Conservation (phyloP, 2,797 vertebrate genomes). For the Hephaestus fuliginosus region DNA sequence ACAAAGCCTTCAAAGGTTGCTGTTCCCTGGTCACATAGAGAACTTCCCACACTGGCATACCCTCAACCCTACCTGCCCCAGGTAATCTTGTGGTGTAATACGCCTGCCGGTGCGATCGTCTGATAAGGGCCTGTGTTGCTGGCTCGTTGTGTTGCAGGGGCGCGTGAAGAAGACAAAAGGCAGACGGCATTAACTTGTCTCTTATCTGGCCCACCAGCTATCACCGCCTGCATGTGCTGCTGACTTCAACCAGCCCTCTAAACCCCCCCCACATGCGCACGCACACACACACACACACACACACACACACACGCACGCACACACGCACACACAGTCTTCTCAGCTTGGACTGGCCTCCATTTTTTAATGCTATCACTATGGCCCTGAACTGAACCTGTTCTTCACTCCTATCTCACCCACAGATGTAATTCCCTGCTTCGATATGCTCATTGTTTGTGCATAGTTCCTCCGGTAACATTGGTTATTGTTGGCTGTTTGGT, state of each 20-base stretch:
- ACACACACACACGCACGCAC: slow-evolving; percentile 33
- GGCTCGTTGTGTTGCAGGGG: slow-evolving; percentile 73
- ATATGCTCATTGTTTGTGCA: slow-evolving; percentile 69
- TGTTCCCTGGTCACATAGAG: slow-evolving; percentile 41
- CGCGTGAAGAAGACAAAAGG: slow-evolving; percentile 84
- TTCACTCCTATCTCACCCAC: slow-evolving; percentile 55
- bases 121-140: slow-evolving; percentile 76
- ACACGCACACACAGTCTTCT: slow-evolving; percentile 27
- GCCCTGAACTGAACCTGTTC: slow-evolving; percentile 76
- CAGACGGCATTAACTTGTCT: slow-evolving; percentile 81
- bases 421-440: slow-evolving; percentile 58
- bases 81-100: slow-evolving; percentile 60
- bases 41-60: slow-evolving; percentile 64
- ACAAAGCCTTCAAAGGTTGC: slow-evolving; percentile 70
- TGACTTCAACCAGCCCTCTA: slow-evolving; percentile 44
- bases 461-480: slow-evolving; percentile 52
- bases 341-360: slow-evolving; percentile 34
- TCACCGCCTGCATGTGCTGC: slow-evolving; percentile 65
- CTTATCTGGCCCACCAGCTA: slow-evolving; percentile 76
- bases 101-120: slow-evolving; percentile 61
- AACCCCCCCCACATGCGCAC: slow-evolving; percentile 28
- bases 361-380: slow-evolving; percentile 59
- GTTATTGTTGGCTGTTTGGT: slow-evolving; percentile 63
- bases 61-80: slow-evolving; percentile 65
- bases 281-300: slow-evolving; percentile 29